These are phyloP conservation scores for Rhegmatorhina hoffmannsi DNA, from an alignment of 2,113 vertebrate genomes.

Conservation along the genomic window DNA sequence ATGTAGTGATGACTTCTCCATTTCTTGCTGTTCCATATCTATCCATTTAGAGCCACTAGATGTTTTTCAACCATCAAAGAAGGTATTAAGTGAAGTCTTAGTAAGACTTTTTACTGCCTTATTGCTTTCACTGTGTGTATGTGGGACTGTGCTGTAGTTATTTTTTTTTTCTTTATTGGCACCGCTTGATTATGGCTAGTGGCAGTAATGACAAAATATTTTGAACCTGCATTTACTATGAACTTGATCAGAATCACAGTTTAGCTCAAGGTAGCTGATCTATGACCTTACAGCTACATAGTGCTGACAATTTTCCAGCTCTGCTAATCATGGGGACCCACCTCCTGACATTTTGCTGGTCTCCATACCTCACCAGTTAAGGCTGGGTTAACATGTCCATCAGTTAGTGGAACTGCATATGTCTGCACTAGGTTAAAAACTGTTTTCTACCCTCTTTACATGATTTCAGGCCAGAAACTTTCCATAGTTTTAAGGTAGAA, in stretches of 20 bases:
- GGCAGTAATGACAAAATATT: neutral
- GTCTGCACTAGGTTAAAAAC: neutral
- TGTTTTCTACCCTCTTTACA: neutral
- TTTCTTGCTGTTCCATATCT: neutral
- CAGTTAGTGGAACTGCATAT: neutral
- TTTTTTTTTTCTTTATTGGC: neutral
- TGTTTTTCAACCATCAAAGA: neutral
- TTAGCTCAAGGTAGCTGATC: neutral
- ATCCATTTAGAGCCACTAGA: neutral
- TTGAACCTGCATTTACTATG: neutral
- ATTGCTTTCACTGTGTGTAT: neutral
- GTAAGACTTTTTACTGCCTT: neutral
- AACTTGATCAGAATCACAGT: neutral
- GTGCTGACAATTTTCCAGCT: neutral
- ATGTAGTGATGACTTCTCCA: neutral
- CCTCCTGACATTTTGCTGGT: neutral
- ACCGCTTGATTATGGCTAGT: neutral
- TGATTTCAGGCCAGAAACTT: neutral
- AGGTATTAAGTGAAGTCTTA: neutral
- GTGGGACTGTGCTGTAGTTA: neutral
- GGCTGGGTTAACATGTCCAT: accelerated
- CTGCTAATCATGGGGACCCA: neutral
- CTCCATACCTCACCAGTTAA: neutral
- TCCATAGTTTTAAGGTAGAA: neutral
- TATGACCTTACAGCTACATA: neutral